Evolutionary conservation across 1,140 invertebrate species (phyloP).

Genomic region (Chrysomallon squamiferum): DNA sequence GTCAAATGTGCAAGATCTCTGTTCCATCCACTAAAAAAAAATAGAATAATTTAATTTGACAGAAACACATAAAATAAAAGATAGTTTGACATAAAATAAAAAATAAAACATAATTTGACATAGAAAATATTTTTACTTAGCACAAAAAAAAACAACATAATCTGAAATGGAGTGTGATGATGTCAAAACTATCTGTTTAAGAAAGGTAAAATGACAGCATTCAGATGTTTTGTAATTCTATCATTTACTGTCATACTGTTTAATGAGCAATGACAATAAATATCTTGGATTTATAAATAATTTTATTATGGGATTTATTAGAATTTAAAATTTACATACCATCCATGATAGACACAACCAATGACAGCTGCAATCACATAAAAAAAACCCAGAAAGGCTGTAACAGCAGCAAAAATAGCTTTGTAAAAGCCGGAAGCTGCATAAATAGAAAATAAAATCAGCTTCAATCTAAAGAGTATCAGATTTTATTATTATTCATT

Average conservation of each 20-base stretch:
- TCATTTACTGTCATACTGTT: background rate
- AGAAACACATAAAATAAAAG: no score
- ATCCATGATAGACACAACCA: conserved; percentile 62
- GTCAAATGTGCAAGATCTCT: conserved; percentile 20
- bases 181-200: background rate
- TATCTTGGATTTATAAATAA: background rate
- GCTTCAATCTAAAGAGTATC: no score
- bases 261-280: background rate
- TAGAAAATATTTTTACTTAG: no score
- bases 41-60: no score
- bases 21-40: conserved; percentile 22
- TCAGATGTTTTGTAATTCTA: background rate
- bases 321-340: conserved; percentile 52
- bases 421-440: conserved; percentile 70
- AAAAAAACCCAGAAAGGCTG: conserved; percentile 71
- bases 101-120: no score
- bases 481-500: no score
- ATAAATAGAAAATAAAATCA: conserved; percentile 64
- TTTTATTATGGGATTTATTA: no score
- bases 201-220: background rate
- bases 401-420: conserved; percentile 68
- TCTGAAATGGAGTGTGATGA: no score
- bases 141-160: no score
- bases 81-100: no score
- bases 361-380: conserved; percentile 67